Conservation (phyloP, 2,888 invertebrate genomes). For the Portevinia maculata region DNA sequence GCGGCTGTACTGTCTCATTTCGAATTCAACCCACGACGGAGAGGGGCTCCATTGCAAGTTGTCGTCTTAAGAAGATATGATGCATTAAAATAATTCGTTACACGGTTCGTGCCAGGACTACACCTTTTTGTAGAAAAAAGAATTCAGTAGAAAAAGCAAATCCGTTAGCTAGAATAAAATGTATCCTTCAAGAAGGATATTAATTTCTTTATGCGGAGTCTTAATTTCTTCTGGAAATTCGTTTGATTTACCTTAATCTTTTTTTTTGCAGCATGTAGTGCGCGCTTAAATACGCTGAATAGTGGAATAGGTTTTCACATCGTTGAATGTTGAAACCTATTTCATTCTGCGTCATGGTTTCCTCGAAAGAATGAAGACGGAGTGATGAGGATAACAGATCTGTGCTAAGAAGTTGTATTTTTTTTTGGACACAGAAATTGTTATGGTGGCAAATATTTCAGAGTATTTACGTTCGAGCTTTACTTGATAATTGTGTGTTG, state of each 20-base stretch:
- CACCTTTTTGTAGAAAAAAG: background rate
- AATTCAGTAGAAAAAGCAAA: background rate
- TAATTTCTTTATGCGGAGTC: slow-evolving; percentile 43
- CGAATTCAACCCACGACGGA: slow-evolving; percentile 57
- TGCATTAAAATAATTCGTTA: slow-evolving; percentile 56
- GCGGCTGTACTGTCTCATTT: slow-evolving; percentile 28
- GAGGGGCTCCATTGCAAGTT: slow-evolving; percentile 39
- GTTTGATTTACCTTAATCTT: slow-evolving; percentile 56
- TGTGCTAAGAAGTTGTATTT: slow-evolving; percentile 22
- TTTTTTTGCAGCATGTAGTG: slow-evolving; percentile 12
- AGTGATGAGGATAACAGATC: slow-evolving; percentile 47
- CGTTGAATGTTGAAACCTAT: slow-evolving; percentile 9
- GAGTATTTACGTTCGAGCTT: background rate
- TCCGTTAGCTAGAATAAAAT: slow-evolving; percentile 14
- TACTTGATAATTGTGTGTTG: slow-evolving; percentile 7
- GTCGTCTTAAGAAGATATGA: slow-evolving; percentile 46
- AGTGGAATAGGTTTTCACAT: slow-evolving; percentile 16
- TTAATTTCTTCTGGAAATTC: slow-evolving; percentile 50
- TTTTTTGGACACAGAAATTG: background rate
- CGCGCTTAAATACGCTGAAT: slow-evolving; percentile 21
- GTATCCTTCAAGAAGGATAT: slow-evolving; percentile 21
- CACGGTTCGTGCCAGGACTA: slow-evolving; percentile 53
- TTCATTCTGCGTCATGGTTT: slow-evolving; percentile 36
- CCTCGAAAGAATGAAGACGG: slow-evolving; percentile 8
- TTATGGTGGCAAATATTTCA: slow-evolving; percentile 8